phyloP scores from a whole-genome alignment of 2,113 vertebrate genomes.

The Dasypus novemcinctus region DNA sequence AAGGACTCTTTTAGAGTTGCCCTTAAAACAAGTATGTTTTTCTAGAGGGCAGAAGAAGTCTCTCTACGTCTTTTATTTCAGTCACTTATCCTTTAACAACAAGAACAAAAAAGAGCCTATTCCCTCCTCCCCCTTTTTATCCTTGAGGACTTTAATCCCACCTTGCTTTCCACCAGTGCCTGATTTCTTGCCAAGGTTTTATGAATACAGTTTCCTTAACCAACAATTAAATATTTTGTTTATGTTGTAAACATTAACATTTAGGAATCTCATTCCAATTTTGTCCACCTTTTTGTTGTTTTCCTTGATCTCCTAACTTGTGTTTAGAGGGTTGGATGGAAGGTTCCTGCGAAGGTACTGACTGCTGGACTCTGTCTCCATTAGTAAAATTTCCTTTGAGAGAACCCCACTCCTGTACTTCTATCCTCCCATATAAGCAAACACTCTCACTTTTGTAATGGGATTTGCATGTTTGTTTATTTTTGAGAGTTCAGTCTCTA shows the following conservation, averaged over 20 bases:
- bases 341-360: not conserved
- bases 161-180: not conserved
- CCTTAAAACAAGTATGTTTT: conserved; percentile 16
- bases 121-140: not conserved
- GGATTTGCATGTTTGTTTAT: not conserved
- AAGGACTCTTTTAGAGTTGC: not conserved
- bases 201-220: not conserved
- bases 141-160: conserved; percentile 21
- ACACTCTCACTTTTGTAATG: not conserved
- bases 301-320: not conserved
- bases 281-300: not conserved
- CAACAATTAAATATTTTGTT: not conserved
- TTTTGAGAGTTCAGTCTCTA: not conserved
- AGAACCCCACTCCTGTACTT: not conserved
- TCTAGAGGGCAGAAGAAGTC: not conserved
- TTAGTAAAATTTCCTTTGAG: not conserved
- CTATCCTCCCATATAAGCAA: not conserved
- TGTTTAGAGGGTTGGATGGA: not conserved
- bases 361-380: not conserved
- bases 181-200: not conserved
- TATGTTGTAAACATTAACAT: not conserved
- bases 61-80: not conserved
- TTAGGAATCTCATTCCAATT: not conserved
- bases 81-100: not conserved
- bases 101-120: not conserved